Conservation (phyloP, 2,888 invertebrate species). For the Dendrolimus pini region DNA sequence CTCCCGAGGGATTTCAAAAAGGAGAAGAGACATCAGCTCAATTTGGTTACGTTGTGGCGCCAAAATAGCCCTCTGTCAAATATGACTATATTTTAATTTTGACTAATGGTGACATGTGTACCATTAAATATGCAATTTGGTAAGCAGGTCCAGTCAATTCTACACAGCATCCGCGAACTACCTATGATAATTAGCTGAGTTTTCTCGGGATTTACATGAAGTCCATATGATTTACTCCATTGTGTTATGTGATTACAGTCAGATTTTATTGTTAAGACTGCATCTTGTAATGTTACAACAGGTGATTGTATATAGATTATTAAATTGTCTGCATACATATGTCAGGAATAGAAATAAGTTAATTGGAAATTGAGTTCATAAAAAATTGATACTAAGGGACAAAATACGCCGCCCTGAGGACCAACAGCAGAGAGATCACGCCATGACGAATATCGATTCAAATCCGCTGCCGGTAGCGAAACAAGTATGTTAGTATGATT, state of each 20-base stretch:
- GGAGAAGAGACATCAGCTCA: too few relatives aligned
- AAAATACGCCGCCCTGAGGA: neutral
- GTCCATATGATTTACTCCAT: neutral
- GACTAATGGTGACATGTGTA: neutral
- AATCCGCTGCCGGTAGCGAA: neutral
- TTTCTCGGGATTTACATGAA: neutral
- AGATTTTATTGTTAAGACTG: neutral
- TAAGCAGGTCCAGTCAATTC: neutral
- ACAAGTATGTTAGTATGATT: neutral
- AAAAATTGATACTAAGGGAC: neutral
- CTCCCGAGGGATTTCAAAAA: too few relatives aligned
- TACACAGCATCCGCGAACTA: neutral
- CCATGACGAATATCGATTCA: neutral
- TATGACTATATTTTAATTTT: neutral
- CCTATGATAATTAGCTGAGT: neutral
- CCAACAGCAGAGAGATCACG: neutral
- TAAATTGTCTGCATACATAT: neutral
- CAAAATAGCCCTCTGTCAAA: neutral
- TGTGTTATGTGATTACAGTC: too few relatives aligned
- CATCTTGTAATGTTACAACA: neutral
- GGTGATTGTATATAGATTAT: neutral
- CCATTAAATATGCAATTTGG: neutral
- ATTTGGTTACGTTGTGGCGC: too few relatives aligned
- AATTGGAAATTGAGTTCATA: neutral
- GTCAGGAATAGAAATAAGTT: neutral